Evolutionary conservation across 2,888 invertebrate species (phyloP).

Genomic region (Cerceris ruficornis): DNA sequence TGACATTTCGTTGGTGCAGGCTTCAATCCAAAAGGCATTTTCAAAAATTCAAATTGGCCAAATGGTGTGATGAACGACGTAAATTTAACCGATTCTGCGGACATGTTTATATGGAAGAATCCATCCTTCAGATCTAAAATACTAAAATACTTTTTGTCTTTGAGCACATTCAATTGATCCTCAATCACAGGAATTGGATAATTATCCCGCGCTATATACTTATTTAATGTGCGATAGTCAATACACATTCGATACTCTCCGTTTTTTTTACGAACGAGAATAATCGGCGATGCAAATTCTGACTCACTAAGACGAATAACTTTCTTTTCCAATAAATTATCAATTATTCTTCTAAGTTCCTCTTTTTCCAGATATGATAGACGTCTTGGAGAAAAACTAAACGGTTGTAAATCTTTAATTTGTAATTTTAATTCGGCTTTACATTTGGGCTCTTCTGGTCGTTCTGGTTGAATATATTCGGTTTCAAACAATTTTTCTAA

Average conservation of each 20-base stretch:
- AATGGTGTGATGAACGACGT: constrained; percentile 12
- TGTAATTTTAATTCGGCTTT: neutral
- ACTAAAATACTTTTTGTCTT: constrained; percentile 5
- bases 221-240: constrained; percentile 17
- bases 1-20: constrained; percentile 1
- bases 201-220: constrained; percentile 3
- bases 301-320: constrained; percentile 19
- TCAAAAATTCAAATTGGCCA: constrained; percentile 18
- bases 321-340: neutral
- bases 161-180: constrained; percentile 6
- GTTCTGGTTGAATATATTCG: constrained; percentile 5
- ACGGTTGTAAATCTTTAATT: constrained; percentile 3
- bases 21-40: constrained; percentile 27
- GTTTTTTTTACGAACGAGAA: constrained; percentile 16
- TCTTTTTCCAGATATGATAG: constrained; percentile 7
- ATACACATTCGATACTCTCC: constrained; percentile 20
- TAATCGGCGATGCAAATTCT: constrained; percentile 12
- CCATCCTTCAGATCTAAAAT: constrained; percentile 22
- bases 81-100: constrained; percentile 3
- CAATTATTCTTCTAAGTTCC: neutral
- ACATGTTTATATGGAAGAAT: constrained; percentile 3
- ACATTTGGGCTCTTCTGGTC: neutral
- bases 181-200: constrained; percentile 18
- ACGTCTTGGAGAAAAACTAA: constrained; percentile 18
- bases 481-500: neutral